Evolutionary conservation across 2,797 vertebrate genomes (phyloP), one percentile per base, ranked within the genome.

Genomic region (Hydrocynus forskahlii): DNA sequence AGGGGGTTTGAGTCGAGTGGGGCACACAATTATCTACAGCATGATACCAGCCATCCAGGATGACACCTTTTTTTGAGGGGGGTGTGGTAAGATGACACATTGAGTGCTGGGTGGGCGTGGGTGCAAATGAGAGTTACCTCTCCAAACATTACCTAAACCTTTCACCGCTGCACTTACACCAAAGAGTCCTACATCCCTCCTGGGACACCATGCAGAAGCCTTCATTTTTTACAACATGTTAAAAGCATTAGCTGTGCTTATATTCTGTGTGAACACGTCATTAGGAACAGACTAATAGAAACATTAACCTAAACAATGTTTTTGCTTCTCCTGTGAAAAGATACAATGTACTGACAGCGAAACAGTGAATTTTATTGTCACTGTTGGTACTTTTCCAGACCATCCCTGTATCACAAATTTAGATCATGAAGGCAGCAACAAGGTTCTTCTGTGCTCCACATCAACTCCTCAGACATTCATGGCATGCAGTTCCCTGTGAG

Each of bases 21-120:
- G 79, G 88, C 82, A 86, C 84, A 85, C 91, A 91, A 90, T 92
- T 91, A 92, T 89, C 85, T 75, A 54, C 80, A 75, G 81, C 83
- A 81, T 90, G 88, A 90, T 88, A 85, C 89, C 83, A 76, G 84
- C 83, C 81, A 54, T 76, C 73, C 78, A 83, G 80, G 88, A 84
- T 85, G 87, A 90, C 85, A 81, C 79, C 13, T 82, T 87, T 82
- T 80, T 70, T 43, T n/a, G 1, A 12, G 9, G 45, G 12, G 12
- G 45, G 45, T 75, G 21, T 83, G 86, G 85, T 86, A 60, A 48
- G 80, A 60, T 85, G 75, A 83, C 67, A 50, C 79, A 76, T 83
- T 85, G 83, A 88, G 81, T 88, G 86, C 77, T 70, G 70, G 82
- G 35, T 35, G 35, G 35, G 35, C 4, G 60, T 86, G 40, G 21